Evolutionary conservation across 2,113 vertebrate genomes (phyloP), one percentile per base, ranked within the genome.

Genomic region (Crotalus helleri): DNA sequence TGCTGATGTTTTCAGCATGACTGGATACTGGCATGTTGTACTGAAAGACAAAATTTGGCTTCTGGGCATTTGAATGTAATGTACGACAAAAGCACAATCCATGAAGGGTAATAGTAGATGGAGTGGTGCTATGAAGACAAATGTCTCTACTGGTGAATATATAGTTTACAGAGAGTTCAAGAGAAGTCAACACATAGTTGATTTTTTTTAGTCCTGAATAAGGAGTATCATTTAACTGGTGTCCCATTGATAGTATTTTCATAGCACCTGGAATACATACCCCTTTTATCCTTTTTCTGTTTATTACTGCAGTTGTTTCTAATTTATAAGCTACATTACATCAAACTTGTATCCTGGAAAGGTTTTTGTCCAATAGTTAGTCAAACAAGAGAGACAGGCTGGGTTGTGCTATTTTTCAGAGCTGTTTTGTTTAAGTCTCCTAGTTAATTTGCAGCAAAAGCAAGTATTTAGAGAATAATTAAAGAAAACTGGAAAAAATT

Each of bases 401-500:
- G 33, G 69, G 5, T 19, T 24, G 8, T 54, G 33, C 15, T 69
- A n/a, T 54, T 64, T 29, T 74, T 24, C 86, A 69, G 39, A 49
- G 53, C 59, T 26, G 17, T 64, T 51, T 69, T 55, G 6, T 39
- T 85, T 53, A 74, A 86, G 58, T 93, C 91, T 94, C 92, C 87
- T 92, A 93, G 94, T 91, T 91, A 54, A 86, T 94, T 0, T 81
- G 55, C 44, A 86, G 90, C 51, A 61, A 92, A 93, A 89, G 5
- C 46, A 21, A 44, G 0, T 0, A 91, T 94, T 91, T 95, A 87
- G 93, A 92, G 81, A 51, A 74, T 46, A 29, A 90, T 91, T 92
- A 92, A 94, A 93, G 92, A 90, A 93, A 94, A 93, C 89, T 91
- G 91, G 90, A 94, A 91, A 85, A 87, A n/a, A 2, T 90, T 29